Evolutionary conservation across 2,113 vertebrate species (phyloP), one percentile per base, ranked within the genome.

Genomic region (Myiopsitta monachus): DNA sequence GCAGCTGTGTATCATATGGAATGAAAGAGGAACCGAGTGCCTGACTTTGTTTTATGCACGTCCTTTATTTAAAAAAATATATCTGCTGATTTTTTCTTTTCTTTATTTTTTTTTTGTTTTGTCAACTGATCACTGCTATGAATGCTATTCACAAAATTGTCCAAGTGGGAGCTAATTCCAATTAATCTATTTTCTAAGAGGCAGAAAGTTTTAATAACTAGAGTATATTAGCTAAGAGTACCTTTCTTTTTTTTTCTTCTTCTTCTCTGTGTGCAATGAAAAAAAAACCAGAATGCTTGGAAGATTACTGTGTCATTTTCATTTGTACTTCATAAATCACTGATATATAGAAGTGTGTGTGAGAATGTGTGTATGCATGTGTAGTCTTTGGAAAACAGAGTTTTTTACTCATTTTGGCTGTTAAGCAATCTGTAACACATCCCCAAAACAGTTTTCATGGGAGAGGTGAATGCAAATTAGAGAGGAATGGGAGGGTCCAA

Each of bases 1-100:
- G 41, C 96, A 95, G 78, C 91, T 94, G 79, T 74, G 82, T 68
- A 93, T 95, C 81, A 96, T 88, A 92, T 94, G 91, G 89, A 97
- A 93, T 90, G 95, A 94, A 96, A 78, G 87, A 94, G 78, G 44
- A 92, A 87, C 59, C 9, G 33, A 83, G 49, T 85, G 61, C 36
- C 80, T 84, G 68, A 77, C 83, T 96, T 94, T 94, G 68, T 94
- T 91, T 94, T 86, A 78, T 70, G 87, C 64, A 69, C 62, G 59
- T 59, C 52, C n/a, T 94, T 70, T 54, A 55, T 70, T 96, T 83
- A 81, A 90, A 64, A 87, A 93, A 88, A 90, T 77, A 10, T 91
- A 61, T 55, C 52, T 94, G 88, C 91, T 94, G 81, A 91, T 88
- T 96, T 91, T 91, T 68, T 47, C 19, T 30, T 47, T 74, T 76